Percentiles rank a stretch among this genome's conserved stretches.
Evolutionary conservation across 2,888 invertebrate genomes (phyloP).

Genomic region (Bibio marci): DNA sequence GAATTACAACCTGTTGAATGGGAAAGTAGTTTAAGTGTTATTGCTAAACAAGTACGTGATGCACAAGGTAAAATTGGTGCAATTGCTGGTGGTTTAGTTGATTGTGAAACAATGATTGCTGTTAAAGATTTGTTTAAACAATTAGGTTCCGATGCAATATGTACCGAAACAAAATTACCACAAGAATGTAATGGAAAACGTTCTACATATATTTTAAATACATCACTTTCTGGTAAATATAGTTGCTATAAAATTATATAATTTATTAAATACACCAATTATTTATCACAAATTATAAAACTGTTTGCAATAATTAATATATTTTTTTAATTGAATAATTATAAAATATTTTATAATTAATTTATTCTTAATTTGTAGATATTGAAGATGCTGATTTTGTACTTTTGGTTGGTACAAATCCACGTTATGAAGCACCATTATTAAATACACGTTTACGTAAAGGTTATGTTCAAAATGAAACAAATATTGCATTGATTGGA

Average conservation of each 20-base stretch:
- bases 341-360: slow-evolving; percentile 1
- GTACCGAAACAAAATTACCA: slow-evolving; percentile 88
- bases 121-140: slow-evolving; percentile 85
- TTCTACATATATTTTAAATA: slow-evolving; percentile 84
- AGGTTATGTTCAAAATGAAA: slow-evolving; percentile 86
- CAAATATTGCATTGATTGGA: slow-evolving; percentile 73
- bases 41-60: slow-evolving; percentile 46
- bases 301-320: no score
- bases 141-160: slow-evolving; percentile 68
- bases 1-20: slow-evolving; percentile 75
- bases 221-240: slow-evolving; percentile 62
- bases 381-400: slow-evolving; percentile 90
- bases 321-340: no score
- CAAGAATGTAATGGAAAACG: slow-evolving; percentile 68
- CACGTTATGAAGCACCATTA: slow-evolving; percentile 91
- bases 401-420: slow-evolving; percentile 89
- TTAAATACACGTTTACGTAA: slow-evolving; percentile 92
- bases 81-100: slow-evolving; percentile 77
- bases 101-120: slow-evolving; percentile 79
- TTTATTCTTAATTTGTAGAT: slow-evolving; percentile 28
- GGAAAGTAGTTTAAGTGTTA: slow-evolving; percentile 82
- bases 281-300: no score
- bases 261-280: no score
- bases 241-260: no score
- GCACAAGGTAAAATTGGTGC: slow-evolving; percentile 57